A percentile compares a stretch with the other conserved stretches of the same genome.
Evolutionary conservation across 37 sponge, comb jelly and placozoan genomes (phyloP).

Genomic region (Diacarnus erythraeanus): DNA sequence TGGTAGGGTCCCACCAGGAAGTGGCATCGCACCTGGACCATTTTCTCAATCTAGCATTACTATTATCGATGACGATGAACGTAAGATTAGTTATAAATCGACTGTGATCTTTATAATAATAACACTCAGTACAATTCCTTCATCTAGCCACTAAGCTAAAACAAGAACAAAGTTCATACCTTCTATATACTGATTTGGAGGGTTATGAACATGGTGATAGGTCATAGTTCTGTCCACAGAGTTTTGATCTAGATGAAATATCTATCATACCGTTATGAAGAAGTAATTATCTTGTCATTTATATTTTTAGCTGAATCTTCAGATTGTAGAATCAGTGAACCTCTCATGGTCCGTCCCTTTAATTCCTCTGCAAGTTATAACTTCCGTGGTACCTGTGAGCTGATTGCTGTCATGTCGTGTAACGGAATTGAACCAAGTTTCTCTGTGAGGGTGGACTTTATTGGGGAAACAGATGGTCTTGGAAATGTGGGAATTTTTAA

Average conservation of each 20-base stretch:
- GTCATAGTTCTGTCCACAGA: no score
- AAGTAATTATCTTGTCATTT: not conserved
- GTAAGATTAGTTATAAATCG: not conserved
- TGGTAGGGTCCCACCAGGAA: not conserved
- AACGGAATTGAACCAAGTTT: not conserved
- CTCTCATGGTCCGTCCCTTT: conserved; percentile 21
- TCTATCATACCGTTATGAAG: no score
- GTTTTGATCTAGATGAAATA: no score
- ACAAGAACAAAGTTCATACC: not conserved
- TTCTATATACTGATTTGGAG: not conserved
- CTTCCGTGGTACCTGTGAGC: conserved; percentile 54
- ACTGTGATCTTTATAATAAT: not conserved
- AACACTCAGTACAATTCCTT: not conserved
- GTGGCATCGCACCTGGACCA: not conserved
- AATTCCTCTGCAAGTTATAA: not conserved
- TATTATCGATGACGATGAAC: conserved; percentile 43
- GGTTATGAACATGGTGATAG: no score
- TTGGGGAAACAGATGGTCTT: not conserved
- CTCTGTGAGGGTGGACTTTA: conserved; percentile 52
- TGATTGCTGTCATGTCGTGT: conserved; percentile 26
- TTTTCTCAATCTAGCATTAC: conserved; percentile 1
- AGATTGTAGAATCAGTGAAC: conserved; percentile 29
- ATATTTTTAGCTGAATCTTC: not conserved
- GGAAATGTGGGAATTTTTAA: conserved; percentile 36
- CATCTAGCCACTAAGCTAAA: not conserved